A percentile compares a stretch with the other conserved stretches of the same genome.
Conservation (phyloP, 2,797 vertebrate genomes). For the Momotus momota region DNA sequence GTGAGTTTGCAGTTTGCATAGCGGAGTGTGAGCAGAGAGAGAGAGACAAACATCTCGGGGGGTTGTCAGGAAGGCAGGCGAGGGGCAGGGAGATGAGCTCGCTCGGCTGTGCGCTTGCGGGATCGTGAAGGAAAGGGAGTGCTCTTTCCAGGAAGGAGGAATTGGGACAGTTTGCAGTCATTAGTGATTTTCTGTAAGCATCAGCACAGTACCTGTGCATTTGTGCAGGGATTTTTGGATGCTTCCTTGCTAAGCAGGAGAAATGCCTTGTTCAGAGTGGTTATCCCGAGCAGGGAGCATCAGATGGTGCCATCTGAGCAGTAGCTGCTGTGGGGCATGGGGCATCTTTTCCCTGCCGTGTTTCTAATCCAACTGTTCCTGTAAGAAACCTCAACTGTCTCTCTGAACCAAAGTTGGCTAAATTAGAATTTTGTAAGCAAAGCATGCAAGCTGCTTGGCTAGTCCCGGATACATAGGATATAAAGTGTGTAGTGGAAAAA, state of each 20-base stretch:
- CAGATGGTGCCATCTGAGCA: neutral
- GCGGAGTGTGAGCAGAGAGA: neutral
- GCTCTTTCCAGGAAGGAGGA: neutral
- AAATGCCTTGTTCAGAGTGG: neutral
- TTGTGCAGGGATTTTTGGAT: neutral
- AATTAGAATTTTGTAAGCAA: neutral
- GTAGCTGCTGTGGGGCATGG: neutral
- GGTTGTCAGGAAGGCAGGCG: neutral
- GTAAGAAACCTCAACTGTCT: neutral
- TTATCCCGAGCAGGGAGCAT: neutral
- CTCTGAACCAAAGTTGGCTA: neutral
- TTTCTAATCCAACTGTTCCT: neutral
- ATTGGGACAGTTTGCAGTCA: neutral
- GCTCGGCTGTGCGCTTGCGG: accelerated
- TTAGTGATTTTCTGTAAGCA: neutral
- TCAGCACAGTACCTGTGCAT: neutral
- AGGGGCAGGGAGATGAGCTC: neutral
- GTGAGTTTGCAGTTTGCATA: neutral
- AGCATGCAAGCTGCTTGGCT: neutral
- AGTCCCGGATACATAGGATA: neutral
- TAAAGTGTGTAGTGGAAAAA: neutral
- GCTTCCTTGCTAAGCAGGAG: accelerated
- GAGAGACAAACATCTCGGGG: accelerated
- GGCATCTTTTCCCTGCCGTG: neutral
- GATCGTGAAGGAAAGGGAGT: neutral